A percentile compares a stretch with the other conserved stretches of the same genome.
Evolutionary conservation across 2,888 invertebrate genomes (phyloP).

Genomic region (Drosophila robusta): DNA sequence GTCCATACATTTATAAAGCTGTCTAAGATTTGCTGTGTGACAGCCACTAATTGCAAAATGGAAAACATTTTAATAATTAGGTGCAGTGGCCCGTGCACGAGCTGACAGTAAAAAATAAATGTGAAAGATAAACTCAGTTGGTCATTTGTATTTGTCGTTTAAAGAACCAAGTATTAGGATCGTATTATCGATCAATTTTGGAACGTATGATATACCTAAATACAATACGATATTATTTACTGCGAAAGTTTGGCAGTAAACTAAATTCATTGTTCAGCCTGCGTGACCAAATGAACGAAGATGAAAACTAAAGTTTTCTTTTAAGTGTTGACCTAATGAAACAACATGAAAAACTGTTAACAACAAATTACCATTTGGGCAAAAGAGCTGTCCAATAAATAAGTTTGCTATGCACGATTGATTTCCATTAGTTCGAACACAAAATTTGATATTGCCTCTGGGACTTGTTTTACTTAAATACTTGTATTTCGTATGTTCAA

Average conservation of each 20-base stretch:
- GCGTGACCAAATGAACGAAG: slow-evolving; percentile 5
- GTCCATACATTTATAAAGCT: not conserved
- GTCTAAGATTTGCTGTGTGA: not conserved
- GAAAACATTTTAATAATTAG: not conserved
- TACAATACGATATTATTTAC: not conserved
- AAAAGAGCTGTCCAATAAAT: not conserved
- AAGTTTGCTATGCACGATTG: slow-evolving; percentile 5
- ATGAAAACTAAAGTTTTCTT: not conserved
- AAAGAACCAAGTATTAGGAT: too few species aligned
- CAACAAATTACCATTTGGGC: not conserved
- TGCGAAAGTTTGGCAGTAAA: not conserved
- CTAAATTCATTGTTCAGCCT: slow-evolving; percentile 6
- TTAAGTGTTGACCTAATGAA: slow-evolving; percentile 5
- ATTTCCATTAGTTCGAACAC: not conserved
- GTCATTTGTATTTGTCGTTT: too few species aligned
- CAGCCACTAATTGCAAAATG: not conserved
- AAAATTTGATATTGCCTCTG: not conserved
- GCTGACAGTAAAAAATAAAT: too few species aligned
- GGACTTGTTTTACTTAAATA: not conserved
- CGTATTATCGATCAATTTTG: too few species aligned
- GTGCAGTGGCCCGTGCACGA: too few species aligned
- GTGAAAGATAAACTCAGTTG: too few species aligned
- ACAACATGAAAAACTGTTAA: slow-evolving; percentile 1
- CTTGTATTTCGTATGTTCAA: not conserved
- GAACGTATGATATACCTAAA: not conserved